A percentile compares a stretch with the other conserved stretches of the same genome.
Conservation (phyloP, 2,797 vertebrate genomes). For the Acrossocheilus fasciatus region DNA sequence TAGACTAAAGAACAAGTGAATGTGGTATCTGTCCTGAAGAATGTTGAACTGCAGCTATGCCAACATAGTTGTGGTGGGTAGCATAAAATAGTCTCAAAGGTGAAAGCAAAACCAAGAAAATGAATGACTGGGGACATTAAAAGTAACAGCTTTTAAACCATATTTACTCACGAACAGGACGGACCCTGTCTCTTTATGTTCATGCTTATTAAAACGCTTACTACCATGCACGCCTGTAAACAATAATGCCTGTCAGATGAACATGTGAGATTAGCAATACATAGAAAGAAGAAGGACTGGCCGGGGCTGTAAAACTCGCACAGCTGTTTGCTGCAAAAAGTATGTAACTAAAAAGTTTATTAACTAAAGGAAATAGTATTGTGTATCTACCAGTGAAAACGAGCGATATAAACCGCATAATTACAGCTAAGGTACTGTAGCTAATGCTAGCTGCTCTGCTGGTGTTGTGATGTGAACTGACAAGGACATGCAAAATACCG, state of each 20-base stretch:
- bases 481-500: not conserved
- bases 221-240: not conserved
- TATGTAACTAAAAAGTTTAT: not conserved
- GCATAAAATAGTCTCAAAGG: not conserved
- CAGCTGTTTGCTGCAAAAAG: not conserved
- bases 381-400: not conserved
- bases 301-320: not conserved
- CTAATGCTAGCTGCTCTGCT: constrained; percentile 3
- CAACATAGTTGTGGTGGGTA: not conserved
- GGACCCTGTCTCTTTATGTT: not conserved
- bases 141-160: not conserved
- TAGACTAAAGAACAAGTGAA: not conserved
- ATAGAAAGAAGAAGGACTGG: not conserved
- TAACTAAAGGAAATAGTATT: not conserved
- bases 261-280: not conserved
- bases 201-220: not conserved
- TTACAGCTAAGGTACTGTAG: not conserved
- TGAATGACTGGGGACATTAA: too few relatives aligned
- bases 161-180: not conserved
- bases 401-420: not conserved
- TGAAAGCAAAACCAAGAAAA: not conserved
- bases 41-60: not conserved
- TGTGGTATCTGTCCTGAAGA: not conserved
- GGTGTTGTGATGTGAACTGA: not conserved
- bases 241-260: not conserved